Evolutionary conservation across 1,140 invertebrate species (phyloP).

Genomic region (Lepidurus apus): DNA sequence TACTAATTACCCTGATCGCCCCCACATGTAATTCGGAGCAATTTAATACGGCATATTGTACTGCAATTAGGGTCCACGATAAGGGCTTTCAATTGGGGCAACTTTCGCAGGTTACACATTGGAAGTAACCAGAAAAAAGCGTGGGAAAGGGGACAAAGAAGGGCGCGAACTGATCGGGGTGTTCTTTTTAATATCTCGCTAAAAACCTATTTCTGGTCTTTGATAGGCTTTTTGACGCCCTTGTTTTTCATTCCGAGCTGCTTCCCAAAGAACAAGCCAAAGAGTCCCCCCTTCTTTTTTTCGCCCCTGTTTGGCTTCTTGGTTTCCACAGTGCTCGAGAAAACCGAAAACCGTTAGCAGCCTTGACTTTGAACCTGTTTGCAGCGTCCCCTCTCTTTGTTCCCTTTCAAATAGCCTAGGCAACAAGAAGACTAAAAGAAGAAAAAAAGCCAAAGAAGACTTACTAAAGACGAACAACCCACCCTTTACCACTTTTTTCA

Average conservation of each 20-base stretch:
- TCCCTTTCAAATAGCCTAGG: not conserved
- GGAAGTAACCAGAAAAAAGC: not conserved
- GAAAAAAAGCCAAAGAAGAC: not conserved
- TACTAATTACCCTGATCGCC: not conserved
- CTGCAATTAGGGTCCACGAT: too few species aligned
- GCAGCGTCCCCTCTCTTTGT: not conserved
- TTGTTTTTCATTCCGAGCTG: slow-evolving; percentile 11
- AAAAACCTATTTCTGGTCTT: not conserved
- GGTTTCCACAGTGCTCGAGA: not conserved
- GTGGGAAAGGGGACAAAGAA: not conserved
- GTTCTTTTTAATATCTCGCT: not conserved
- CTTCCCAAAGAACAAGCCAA: not conserved
- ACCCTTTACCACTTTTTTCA: not conserved
- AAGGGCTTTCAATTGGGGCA: too few species aligned
- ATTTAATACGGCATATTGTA: not conserved
- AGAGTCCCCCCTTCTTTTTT: not conserved
- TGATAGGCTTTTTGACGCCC: slow-evolving; percentile 13
- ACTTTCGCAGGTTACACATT: too few species aligned
- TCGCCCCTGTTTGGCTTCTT: slow-evolving; percentile 3
- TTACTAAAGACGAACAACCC: not conserved
- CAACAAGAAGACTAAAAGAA: not conserved
- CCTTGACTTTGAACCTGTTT: slow-evolving; percentile 21
- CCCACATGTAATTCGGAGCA: not conserved
- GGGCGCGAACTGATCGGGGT: not conserved
- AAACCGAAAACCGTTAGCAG: not conserved